Evolutionary conservation across 1,140 invertebrate species (phyloP).

Genomic region (Eumeta japonica): DNA sequence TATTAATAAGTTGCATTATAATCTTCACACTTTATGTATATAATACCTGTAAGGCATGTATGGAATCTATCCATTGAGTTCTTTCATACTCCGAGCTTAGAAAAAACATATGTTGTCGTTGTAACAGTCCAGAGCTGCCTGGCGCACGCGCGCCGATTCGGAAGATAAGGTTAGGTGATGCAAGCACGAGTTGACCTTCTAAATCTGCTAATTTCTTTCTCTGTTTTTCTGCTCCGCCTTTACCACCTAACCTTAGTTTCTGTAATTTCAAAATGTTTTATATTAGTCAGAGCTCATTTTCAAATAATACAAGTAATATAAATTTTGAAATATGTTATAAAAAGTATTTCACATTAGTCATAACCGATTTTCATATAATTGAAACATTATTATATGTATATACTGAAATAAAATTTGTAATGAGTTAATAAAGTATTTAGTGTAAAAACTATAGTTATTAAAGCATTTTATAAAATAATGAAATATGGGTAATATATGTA

Average conservation of each 20-base stretch:
- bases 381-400: too few relatives aligned
- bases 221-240: slow-evolving; percentile 79
- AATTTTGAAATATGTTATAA: slow-evolving; percentile 4
- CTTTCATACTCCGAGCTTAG: slow-evolving; percentile 91
- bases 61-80: slow-evolving; percentile 90
- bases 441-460: too few relatives aligned
- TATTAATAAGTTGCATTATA: too few relatives aligned
- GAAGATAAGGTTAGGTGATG: slow-evolving; percentile 85
- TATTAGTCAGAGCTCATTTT: too few relatives aligned
- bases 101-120: slow-evolving; percentile 80
- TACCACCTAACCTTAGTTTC: slow-evolving; percentile 63
- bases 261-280: slow-evolving; percentile 17
- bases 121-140: slow-evolving; percentile 63
- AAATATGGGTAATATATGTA: too few relatives aligned
- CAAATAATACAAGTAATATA: not conserved
- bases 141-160: slow-evolving; percentile 40
- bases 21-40: too few relatives aligned
- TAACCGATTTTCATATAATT: too few relatives aligned
- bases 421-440: too few relatives aligned
- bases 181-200: slow-evolving; percentile 85
- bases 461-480: too few relatives aligned
- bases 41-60: slow-evolving; percentile 72
- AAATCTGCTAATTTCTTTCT: slow-evolving; percentile 85
- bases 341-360: slow-evolving; percentile 4
- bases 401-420: too few relatives aligned